A percentile compares a stretch with the other conserved stretches of the same genome.
Conservation (phyloP, 2,888 invertebrate genomes). For the Calameuta pallipes region DNA sequence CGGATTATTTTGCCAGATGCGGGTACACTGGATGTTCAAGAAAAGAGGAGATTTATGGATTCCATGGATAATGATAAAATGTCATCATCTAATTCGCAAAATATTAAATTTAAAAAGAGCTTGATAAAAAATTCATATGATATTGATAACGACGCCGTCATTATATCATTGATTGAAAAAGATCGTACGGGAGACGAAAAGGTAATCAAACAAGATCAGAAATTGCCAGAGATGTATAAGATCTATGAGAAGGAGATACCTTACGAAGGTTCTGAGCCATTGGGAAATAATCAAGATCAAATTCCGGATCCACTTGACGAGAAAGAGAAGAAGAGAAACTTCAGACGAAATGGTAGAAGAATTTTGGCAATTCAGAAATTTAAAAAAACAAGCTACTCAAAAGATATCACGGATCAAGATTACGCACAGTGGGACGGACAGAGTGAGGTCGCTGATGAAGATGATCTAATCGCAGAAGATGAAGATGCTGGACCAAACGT, state of each 20-base stretch:
- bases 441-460: slow-evolving; percentile 11
- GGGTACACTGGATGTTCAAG: background rate
- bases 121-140: background rate
- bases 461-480: slow-evolving; percentile 10
- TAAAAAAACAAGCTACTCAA: background rate
- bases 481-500: slow-evolving; percentile 15
- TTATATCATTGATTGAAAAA: background rate
- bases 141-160: background rate
- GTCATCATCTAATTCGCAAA: background rate
- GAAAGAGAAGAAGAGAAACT: background rate
- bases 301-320: background rate
- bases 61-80: background rate
- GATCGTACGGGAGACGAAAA: background rate
- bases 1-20: background rate
- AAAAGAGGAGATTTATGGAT: background rate
- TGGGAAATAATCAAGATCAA: background rate
- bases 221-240: background rate
- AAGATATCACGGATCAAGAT: background rate
- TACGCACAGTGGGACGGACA: background rate
- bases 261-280: background rate
- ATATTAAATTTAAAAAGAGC: background rate
- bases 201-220: background rate
- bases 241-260: background rate
- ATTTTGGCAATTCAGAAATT: background rate
- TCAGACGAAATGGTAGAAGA: background rate